Conservation (phyloP, 2,888 invertebrate genomes). For the Papilio protenor region DNA sequence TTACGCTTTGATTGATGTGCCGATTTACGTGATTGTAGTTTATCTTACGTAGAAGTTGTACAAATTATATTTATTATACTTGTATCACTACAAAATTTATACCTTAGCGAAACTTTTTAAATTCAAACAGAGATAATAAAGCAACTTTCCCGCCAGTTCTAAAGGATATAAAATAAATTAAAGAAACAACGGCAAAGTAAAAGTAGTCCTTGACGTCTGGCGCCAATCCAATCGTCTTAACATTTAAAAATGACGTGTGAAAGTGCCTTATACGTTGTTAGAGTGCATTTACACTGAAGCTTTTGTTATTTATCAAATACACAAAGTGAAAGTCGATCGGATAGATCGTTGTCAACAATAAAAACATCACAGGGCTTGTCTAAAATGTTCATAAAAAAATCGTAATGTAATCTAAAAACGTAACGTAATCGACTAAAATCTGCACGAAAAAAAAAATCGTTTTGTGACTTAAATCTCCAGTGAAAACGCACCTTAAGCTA, state of each 20-base stretch:
- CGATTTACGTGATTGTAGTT: no score
- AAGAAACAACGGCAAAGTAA: slow-evolving; percentile 34
- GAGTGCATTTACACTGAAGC: background rate
- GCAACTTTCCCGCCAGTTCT: slow-evolving; percentile 23
- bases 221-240: slow-evolving; percentile 33
- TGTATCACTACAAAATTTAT: no score
- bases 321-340: background rate
- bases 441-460: no score
- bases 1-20: no score
- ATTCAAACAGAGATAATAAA: slow-evolving; percentile 12
- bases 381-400: no score
- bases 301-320: background rate
- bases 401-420: no score
- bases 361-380: background rate
- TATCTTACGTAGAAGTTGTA: no score
- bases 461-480: background rate
- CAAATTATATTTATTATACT: no score
- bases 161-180: slow-evolving; percentile 36
- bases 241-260: slow-evolving; percentile 39
- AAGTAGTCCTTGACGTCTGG: slow-evolving; percentile 42
- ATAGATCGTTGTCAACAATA: background rate
- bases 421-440: no score
- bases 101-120: background rate
- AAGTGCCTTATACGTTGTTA: slow-evolving; percentile 30
- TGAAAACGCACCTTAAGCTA: slow-evolving; percentile 13